Conservation (phyloP, 2,888 invertebrate genomes). For the Diploptera punctata region DNA sequence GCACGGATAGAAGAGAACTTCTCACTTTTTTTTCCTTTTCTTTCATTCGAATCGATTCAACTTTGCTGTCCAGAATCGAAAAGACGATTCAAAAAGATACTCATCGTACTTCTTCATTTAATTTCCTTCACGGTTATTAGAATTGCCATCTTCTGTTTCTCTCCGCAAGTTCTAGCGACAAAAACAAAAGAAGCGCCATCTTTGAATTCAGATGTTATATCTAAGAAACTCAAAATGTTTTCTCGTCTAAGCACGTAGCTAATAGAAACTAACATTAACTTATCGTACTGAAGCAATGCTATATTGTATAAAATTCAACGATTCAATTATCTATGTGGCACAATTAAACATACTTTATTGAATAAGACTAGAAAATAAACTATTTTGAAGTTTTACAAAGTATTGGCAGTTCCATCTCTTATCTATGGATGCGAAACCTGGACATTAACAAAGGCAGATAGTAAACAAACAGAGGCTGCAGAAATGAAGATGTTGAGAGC, state of each 20-base stretch:
- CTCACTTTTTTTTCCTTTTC: not conserved
- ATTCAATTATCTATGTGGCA: too few species aligned
- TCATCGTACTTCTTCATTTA: slow-evolving; percentile 8
- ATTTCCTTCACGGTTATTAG: slow-evolving; percentile 19
- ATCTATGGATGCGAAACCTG: too few species aligned
- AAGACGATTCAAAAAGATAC: slow-evolving; percentile 26
- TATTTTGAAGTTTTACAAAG: too few species aligned
- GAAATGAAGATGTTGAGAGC: too few species aligned
- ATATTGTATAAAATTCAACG: not conserved
- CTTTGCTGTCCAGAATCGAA: slow-evolving; percentile 13
- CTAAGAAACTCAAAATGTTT: not conserved
- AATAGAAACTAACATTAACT: too few species aligned
- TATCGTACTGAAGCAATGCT: too few species aligned
- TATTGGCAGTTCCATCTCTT: too few species aligned
- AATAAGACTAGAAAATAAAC: too few species aligned
- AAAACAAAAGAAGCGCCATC: not conserved
- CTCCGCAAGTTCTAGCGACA: not conserved
- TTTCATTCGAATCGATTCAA: not conserved
- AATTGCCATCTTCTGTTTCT: not conserved
- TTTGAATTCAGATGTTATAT: not conserved
- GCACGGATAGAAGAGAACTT: not conserved
- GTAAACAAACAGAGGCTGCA: too few species aligned
- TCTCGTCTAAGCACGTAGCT: not conserved
- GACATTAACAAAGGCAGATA: too few species aligned
- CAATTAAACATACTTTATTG: too few species aligned